Base-by-base conservation (phyloP, 2,797 vertebrate genomes). In the Podarcis siculus region DNA sequence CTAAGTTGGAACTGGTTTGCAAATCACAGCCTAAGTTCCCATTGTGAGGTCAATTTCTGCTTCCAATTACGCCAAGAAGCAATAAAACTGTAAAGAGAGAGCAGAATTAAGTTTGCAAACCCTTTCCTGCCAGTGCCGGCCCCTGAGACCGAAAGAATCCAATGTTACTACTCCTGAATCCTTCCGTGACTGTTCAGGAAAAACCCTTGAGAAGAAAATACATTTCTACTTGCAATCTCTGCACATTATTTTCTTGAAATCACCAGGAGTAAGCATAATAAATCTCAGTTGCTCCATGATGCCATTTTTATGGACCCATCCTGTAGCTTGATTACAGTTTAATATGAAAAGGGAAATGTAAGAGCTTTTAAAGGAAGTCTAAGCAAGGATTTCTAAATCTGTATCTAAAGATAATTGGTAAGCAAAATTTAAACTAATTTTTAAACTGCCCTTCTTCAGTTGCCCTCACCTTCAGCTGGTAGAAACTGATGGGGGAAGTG, bases 21-120 rank as follows among this genome's bases (percentile, higher is more conserved):
- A 82, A 71, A 86, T 78, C 66, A 83, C 80, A 82, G 71, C 49
- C 30, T 71, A 79, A 23, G 8, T 78, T 82, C 83, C 72, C 37
- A 49, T 55, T 78, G 78, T 82, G 77, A 67, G 89, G 79, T 87
- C 64, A 81, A 76, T 85, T 69, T 82, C 86, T 90, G 78, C 66
- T 85, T 85, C 80, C 78, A 66, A 71, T 82, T 88, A 82, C 32
- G 19, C 64, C n/a, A 42, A 77, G 71, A 86, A 82, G 88, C 83
- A 89, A 89, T 89, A 86, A 89, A 89, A 85, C 21, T 85, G 55
- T 19, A 73, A 23, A 45, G 30, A 42, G 75, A 49, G 37, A n/a
- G 69, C 19, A 64, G 83, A 73, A 81, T 81, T 79, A 79, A 72
- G 5, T 66, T 27, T 77, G 83, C 69, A 86, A 86, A 37, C 58